Evolutionary conservation across 2,888 invertebrate genomes (phyloP), one percentile per base, ranked within the genome.

Genomic region (Prosopocoilus inquinatus): DNA sequence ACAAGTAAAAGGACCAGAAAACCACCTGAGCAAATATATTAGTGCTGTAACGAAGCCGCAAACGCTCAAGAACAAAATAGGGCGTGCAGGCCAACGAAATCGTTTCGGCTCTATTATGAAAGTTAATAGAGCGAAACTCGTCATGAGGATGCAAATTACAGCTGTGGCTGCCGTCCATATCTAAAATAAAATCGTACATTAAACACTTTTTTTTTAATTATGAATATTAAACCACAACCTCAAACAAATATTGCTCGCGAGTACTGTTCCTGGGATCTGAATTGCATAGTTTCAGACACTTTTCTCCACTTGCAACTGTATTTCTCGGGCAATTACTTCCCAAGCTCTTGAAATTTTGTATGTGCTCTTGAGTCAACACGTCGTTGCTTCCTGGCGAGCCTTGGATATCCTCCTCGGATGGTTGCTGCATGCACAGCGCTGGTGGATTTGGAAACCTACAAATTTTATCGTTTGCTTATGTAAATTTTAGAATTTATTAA

Each of bases 41-140:
- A 67, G 59, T 13, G 71, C 67, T 11, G 70, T 68, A 12, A 69
- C 53, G 55, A 73, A 69, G 32, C 73, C 73, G 77, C 95, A 95
- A 1, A 92, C 84, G 3, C 94, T 91, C 58, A 95, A 81, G 79
- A 93, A 96, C 55, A 96, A 87, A 36, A 94, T 90, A 0, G 96
- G 95, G 43, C 95, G 81, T 72, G 96, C 96, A 0, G 96, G 96
- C 78, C 96, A 96, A 38, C 91, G 86, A 74, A 96, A 97, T 50
- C 96, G 80, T 35, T 88, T 84, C 32, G 92, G 90, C 70, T 96
- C 95, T 38, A 95, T 89, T 79, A 92, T 86, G 76, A 94, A 95
- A 0, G 96, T 96, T 47, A 91, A 79, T 64, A 91, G 77, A 0
- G 90, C 89, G 75, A 96, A 94, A 0, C 90, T 80, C 0, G 95